A percentile compares a stretch with the other conserved stretches of the same genome.
These are phyloP conservation scores for Gymnopithys bicolor DNA, from an alignment of 2,797 vertebrate species.

Conservation along the genomic window DNA sequence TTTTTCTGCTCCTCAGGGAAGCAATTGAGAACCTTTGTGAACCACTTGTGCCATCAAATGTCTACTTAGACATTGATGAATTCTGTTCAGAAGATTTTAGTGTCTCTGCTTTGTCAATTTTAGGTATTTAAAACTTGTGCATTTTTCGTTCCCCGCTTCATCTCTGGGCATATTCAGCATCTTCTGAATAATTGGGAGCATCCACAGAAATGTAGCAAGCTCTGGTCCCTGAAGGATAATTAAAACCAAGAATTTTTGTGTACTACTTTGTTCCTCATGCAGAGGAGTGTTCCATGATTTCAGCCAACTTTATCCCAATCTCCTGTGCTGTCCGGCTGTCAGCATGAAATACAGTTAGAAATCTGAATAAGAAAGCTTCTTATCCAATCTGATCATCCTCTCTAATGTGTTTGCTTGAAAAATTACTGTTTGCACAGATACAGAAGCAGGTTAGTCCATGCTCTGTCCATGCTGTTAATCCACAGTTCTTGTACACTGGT, in stretches of 20 bases:
- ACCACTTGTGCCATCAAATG: background rate
- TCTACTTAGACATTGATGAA: background rate
- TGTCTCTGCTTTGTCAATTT: background rate
- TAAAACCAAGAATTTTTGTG: background rate
- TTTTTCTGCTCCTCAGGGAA: background rate
- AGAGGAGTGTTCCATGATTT: background rate
- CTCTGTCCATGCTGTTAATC: background rate
- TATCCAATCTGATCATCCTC: background rate
- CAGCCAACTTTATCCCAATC: background rate
- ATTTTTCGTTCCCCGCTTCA: rapidly evolving
- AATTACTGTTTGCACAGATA: background rate
- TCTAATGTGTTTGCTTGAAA: background rate
- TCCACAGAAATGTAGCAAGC: background rate
- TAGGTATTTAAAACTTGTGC: background rate
- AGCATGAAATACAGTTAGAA: background rate
- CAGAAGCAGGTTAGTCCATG: background rate
- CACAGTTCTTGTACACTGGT: background rate
- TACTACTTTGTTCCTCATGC: background rate
- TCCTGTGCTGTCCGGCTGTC: background rate
- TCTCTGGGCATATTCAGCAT: background rate
- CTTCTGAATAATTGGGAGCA: background rate
- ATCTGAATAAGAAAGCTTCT: background rate
- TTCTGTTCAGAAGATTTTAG: background rate
- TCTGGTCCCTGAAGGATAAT: background rate
- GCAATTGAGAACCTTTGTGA: background rate